Base-by-base conservation (phyloP, 2,888 invertebrate genomes). In the Creontiades dilutus region DNA sequence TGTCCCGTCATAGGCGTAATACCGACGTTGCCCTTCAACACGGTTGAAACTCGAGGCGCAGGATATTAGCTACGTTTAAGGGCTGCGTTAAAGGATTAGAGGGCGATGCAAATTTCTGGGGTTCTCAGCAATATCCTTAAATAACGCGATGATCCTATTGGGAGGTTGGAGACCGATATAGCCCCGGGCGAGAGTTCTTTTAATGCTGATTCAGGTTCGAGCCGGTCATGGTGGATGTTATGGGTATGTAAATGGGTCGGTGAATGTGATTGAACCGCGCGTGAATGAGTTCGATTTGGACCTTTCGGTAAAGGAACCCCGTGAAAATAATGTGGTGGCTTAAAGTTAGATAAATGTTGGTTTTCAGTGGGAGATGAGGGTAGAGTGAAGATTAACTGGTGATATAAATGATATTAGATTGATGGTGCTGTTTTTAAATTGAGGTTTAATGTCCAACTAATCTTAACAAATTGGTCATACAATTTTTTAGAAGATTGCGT, bases 1-100 rank as follows among this genome's bases (percentile, higher is more conserved):
- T 68, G 68, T 68, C 57, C 57, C 57, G 68, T 68, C 68, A 68
- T 68, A 68, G 57, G 57, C 57, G 68, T 68, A 68, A 68, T 68
- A 23, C 68, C 68, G 68, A 68, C 68, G 68, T 27, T 68, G 23
- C 68, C 68, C 68, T 68, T 68, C 68, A 68, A 68, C 68, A 68
- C n/a, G 57, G 57, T 57, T 57, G n/a, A n/a, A n/a, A 57, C n/a
- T 57, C 57, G n/a, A 57, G 23, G 68, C 68, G 9, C 68, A 68
- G 68, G 68, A 68, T 68, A 68, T 68, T 68, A 68, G 68, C 68
- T 68, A 23, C 23, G 68, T 68, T 68, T 68, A 68, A 68, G 68
- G 23, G 68, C 27, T 68, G 23, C 68, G 23, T 68, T 68, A 68
- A 68, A 68, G 68, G 68, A 68, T 68, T 68, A 68, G 68, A 23